Percentiles rank a stretch among this genome's conserved stretches.
Evolutionary conservation across 2,113 vertebrate species (phyloP).

Genomic region (Sapayoa aenigma): DNA sequence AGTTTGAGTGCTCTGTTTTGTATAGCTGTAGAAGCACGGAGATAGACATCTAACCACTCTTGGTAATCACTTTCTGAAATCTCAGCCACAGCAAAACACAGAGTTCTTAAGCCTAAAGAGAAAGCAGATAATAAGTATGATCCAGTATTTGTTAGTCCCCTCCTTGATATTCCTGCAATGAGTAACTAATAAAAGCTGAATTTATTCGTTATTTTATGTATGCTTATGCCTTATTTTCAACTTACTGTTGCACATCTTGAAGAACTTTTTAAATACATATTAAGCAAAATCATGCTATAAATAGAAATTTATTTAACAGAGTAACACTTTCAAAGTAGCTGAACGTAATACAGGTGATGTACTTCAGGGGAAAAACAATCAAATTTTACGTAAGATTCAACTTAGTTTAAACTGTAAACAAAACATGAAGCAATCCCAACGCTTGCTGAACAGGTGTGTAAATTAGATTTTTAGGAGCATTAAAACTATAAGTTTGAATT

Average conservation of each 20-base stretch:
- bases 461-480: neutral
- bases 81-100: constrained; percentile 93
- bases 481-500: neutral
- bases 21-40: constrained; percentile 85
- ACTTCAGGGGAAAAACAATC: neutral
- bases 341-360: neutral
- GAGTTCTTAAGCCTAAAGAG: constrained; percentile 86
- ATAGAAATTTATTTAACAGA: neutral
- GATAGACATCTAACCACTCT: constrained; percentile 87
- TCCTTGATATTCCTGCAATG: neutral
- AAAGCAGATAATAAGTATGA: neutral
- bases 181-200: neutral
- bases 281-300: neutral
- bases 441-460: neutral
- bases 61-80: constrained; percentile 90
- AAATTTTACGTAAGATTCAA: neutral
- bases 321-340: neutral
- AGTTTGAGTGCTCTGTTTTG: constrained; percentile 93
- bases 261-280: neutral
- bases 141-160: neutral
- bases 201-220: neutral
- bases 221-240: neutral
- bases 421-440: neutral
- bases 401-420: neutral
- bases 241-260: neutral